phyloP scores from a whole-genome alignment of 2,797 vertebrate species.

The Acestrorhynchus altus region DNA sequence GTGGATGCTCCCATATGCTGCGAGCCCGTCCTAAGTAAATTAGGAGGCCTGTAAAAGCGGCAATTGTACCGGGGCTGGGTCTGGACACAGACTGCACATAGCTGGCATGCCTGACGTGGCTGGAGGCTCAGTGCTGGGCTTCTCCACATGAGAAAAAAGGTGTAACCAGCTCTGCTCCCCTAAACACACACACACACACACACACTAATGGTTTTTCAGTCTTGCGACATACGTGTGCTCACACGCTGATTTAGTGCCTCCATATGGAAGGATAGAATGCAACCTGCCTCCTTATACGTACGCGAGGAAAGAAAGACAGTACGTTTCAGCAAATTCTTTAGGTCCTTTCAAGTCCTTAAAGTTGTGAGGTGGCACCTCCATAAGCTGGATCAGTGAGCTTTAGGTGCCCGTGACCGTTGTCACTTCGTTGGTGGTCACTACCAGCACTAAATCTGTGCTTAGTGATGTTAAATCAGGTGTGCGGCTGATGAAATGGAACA shows the following conservation, averaged over 20 bases:
- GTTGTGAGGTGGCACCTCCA: too few relatives aligned
- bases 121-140: constrained; percentile 58
- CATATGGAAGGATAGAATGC: neutral
- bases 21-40: constrained; percentile 84
- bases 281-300: too few relatives aligned
- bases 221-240: neutral
- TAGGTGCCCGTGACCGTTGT: too few relatives aligned
- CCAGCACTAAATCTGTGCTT: too few relatives aligned
- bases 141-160: constrained; percentile 66
- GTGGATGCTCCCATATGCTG: constrained; percentile 88
- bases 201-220: constrained; percentile 24
- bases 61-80: constrained; percentile 82
- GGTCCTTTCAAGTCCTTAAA: too few relatives aligned
- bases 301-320: too few relatives aligned
- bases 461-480: too few relatives aligned
- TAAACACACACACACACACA: too few relatives aligned
- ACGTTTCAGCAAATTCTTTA: too few relatives aligned
- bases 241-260: neutral
- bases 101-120: constrained; percentile 76
- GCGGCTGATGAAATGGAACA: too few relatives aligned
- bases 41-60: constrained; percentile 88
- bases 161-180: constrained; percentile 51
- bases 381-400: too few relatives aligned
- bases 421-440: too few relatives aligned
- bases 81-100: constrained; percentile 71